phyloP scores from a whole-genome alignment of 2,888 invertebrate genomes.

The Panopea generosa region DNA sequence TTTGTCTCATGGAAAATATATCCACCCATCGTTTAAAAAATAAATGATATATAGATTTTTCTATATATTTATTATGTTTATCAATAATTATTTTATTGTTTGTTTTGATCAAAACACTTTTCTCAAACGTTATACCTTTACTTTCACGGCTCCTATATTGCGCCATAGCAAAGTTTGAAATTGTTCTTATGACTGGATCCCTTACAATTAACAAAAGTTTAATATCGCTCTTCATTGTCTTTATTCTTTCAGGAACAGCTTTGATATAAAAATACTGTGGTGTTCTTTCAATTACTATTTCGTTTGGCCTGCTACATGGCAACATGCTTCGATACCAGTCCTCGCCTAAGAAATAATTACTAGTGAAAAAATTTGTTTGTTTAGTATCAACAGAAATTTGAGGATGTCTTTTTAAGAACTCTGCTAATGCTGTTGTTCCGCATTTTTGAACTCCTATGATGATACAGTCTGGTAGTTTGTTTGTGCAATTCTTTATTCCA shows the following conservation, averaged over 20 bases:
- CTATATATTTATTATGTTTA: slow-evolving; percentile 11
- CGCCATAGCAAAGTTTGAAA: slow-evolving; percentile 37
- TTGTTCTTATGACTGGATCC: slow-evolving; percentile 15
- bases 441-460: slow-evolving; percentile 37
- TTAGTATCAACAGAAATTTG: slow-evolving; percentile 13
- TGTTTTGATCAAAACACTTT: slow-evolving; percentile 6
- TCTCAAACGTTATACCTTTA: slow-evolving; percentile 6
- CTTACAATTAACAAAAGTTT: slow-evolving; percentile 24
- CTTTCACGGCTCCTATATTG: slow-evolving; percentile 21
- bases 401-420: slow-evolving; percentile 28
- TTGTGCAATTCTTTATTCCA: neutral
- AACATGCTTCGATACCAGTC: slow-evolving; percentile 16
- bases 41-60: slow-evolving; percentile 20
- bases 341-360: slow-evolving; percentile 10
- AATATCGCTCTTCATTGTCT: slow-evolving; percentile 1
- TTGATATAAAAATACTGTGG: slow-evolving; percentile 32
- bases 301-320: slow-evolving; percentile 10
- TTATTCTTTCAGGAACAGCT: slow-evolving; percentile 15
- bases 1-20: slow-evolving; percentile 14
- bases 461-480: slow-evolving; percentile 11
- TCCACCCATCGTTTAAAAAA: slow-evolving; percentile 13
- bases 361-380: slow-evolving; percentile 27
- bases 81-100: neutral
- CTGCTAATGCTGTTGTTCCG: slow-evolving; percentile 31
- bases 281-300: slow-evolving; percentile 18